phyloP scores from a whole-genome alignment of 2,888 invertebrate genomes.

The Glyphotaelius pellucidus region DNA sequence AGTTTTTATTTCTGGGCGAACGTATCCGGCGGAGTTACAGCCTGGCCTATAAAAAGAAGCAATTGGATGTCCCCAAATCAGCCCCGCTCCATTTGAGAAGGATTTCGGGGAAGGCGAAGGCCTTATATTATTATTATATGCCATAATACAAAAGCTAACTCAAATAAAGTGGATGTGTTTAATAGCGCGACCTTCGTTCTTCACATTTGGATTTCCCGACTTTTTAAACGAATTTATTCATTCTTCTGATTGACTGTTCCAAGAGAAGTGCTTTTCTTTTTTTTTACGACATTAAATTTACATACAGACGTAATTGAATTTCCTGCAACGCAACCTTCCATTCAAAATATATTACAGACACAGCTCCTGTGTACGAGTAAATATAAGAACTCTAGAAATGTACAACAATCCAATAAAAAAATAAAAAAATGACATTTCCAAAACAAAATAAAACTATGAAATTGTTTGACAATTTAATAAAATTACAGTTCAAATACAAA shows the following conservation, averaged over 20 bases:
- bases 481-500: neutral
- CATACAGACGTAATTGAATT: neutral
- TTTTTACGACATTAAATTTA: neutral
- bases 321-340: neutral
- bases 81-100: conserved; percentile 28
- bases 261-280: neutral
- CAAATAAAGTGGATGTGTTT: conserved; percentile 42
- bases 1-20: conserved; percentile 18
- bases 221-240: conserved; percentile 30
- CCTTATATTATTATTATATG: conserved; percentile 23
- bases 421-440: neutral
- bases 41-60: conserved; percentile 26
- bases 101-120: conserved; percentile 24
- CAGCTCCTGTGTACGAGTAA: neutral
- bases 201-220: conserved; percentile 17
- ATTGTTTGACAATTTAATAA: neutral
- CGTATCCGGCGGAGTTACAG: conserved; percentile 30
- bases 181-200: conserved; percentile 27
- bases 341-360: neutral
- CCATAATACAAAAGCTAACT: conserved; percentile 38
- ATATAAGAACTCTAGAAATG: neutral
- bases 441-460: neutral
- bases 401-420: neutral
- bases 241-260: conserved; percentile 4
- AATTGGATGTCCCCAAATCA: conserved; percentile 33